Conservation (phyloP, 2,797 vertebrate genomes). For the Dallia pectoralis region DNA sequence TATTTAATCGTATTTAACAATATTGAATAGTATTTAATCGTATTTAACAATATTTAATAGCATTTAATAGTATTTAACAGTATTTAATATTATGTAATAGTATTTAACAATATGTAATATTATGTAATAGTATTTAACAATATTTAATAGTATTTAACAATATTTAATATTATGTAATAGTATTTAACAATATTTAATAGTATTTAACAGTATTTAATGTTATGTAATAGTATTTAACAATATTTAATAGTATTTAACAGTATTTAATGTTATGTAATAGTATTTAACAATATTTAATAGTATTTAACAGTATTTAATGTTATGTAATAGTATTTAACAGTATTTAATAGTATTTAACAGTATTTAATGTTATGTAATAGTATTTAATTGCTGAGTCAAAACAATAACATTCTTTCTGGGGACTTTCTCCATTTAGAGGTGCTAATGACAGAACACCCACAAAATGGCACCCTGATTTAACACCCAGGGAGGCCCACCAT, state of each 20-base stretch:
- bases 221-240: no score
- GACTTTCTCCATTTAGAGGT: conserved; percentile 14
- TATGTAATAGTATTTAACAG: no score
- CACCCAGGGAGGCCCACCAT: conserved; percentile 11
- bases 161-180: no score
- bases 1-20: not conserved
- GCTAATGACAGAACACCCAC: conserved; percentile 48
- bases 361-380: no score
- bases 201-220: not conserved
- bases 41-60: not conserved
- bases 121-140: no score
- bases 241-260: not conserved
- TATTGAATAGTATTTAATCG: no score
- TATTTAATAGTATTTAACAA: not conserved
- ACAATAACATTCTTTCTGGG: not conserved
- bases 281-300: no score
- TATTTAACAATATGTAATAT: not conserved
- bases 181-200: no score
- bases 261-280: no score
- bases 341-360: not conserved
- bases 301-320: not conserved
- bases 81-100: no score
- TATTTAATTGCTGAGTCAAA: not conserved
- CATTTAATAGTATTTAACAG: no score
- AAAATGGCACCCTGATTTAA: conserved; percentile 39